phyloP scores from a whole-genome alignment of 1,140 invertebrate genomes.

The Macrostomum lignano region DNA sequence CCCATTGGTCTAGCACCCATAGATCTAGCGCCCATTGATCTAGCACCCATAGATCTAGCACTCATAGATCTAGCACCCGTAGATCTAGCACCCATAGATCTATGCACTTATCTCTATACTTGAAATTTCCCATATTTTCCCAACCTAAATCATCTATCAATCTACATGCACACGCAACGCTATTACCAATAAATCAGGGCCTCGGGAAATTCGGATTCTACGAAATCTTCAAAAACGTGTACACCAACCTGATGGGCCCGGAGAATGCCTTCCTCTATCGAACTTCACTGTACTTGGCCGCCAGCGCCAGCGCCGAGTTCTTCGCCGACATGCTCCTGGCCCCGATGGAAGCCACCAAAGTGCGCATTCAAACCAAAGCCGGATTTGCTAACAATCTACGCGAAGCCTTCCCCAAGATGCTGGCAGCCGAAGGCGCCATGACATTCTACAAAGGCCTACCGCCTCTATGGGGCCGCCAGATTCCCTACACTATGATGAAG shows the following conservation, averaged over 20 bases:
- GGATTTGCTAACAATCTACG: slow-evolving; percentile 64
- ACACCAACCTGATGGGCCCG: slow-evolving; percentile 55
- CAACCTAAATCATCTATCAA: too few species aligned
- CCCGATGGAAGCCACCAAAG: slow-evolving; percentile 90
- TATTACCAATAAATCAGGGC: too few species aligned
- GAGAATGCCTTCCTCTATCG: slow-evolving; percentile 65
- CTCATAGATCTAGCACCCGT: too few species aligned
- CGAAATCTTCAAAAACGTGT: slow-evolving; percentile 61
- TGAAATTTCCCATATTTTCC: too few species aligned
- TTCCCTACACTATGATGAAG: slow-evolving; percentile 99
- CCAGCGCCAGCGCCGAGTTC: slow-evolving; percentile 90
- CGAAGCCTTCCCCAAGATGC: slow-evolving; percentile 55
- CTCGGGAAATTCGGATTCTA: slow-evolving; percentile 45
- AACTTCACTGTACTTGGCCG: slow-evolving; percentile 64
- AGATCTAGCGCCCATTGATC: too few species aligned
- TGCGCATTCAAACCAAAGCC: slow-evolving; percentile 77
- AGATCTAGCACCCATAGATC: too few species aligned
- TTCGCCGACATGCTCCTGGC: slow-evolving; percentile 93
- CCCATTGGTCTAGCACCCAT: too few species aligned
- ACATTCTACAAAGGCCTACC: slow-evolving; percentile 72
- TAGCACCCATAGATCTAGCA: too few species aligned
- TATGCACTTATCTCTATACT: too few species aligned
- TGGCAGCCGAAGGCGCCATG: slow-evolving; percentile 30
- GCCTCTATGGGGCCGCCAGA: slow-evolving; percentile 87
- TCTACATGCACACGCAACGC: too few species aligned